Conservation (phyloP, 2,113 vertebrate species). For the Tupaia tana region DNA sequence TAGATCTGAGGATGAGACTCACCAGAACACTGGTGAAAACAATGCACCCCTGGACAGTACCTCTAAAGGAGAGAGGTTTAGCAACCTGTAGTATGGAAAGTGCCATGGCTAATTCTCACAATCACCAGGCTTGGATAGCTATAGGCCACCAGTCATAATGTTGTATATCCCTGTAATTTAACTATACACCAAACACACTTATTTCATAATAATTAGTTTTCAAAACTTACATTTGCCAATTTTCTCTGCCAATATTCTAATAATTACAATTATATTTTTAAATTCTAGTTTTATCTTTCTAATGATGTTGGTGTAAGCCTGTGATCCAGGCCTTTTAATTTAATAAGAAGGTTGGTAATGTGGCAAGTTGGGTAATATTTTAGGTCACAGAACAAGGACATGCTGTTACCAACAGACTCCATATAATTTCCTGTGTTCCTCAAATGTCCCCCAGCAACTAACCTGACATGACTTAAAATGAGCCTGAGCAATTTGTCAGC, state of each 20-base stretch:
- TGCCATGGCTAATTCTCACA: background rate
- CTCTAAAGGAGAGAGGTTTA: background rate
- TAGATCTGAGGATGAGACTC: background rate
- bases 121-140: background rate
- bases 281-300: background rate
- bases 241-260: background rate
- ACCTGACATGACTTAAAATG: constrained; percentile 38
- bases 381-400: constrained; percentile 51
- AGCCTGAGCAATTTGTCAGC: background rate
- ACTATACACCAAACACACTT: background rate
- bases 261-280: constrained; percentile 31
- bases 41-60: background rate
- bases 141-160: background rate
- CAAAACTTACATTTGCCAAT: background rate
- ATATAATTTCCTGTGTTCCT: constrained; percentile 44
- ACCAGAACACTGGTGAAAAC: background rate
- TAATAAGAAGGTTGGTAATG: background rate
- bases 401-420: background rate
- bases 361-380: constrained; percentile 1
- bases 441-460: constrained; percentile 26
- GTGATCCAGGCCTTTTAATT: background rate
- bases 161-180: background rate
- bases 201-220: background rate
- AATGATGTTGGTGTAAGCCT: background rate
- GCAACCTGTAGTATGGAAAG: background rate